These are phyloP conservation scores for Tachina lurida DNA, from an alignment of 2,888 invertebrate genomes.

Conservation along the genomic window DNA sequence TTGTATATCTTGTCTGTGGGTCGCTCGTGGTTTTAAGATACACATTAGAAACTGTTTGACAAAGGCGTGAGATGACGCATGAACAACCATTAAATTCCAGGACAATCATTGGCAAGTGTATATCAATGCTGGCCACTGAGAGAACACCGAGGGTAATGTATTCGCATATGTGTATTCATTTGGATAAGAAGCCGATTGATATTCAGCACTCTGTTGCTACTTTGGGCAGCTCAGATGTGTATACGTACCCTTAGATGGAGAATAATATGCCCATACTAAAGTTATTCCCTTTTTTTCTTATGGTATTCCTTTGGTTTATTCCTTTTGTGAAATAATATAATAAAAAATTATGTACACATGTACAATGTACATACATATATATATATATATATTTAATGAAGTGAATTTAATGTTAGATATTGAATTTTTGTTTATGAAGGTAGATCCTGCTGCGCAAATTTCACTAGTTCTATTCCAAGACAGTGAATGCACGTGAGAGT, in stretches of 20 bases:
- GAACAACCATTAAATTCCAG: background rate
- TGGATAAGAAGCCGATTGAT: too few relatives aligned
- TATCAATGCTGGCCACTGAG: too few relatives aligned
- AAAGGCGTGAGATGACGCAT: background rate
- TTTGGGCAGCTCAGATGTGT: too few relatives aligned
- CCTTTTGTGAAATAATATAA: background rate
- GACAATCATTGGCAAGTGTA: background rate
- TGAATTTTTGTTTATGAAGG: constrained; percentile 38
- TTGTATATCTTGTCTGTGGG: constrained; percentile 50
- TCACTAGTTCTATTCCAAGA: constrained; percentile 19
- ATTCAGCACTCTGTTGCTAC: too few relatives aligned
- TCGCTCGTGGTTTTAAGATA: constrained; percentile 56
- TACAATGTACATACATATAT: too few relatives aligned
- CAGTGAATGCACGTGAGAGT: background rate
- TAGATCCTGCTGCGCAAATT: constrained; percentile 51
- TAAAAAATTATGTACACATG: background rate
- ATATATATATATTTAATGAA: constrained; percentile 40
- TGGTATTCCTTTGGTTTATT: constrained; percentile 20
- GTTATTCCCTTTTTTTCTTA: constrained; percentile 9
- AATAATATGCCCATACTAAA: background rate
- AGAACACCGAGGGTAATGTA: too few relatives aligned
- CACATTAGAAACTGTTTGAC: background rate
- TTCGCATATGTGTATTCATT: too few relatives aligned
- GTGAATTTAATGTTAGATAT: constrained; percentile 54
- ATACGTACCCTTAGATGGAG: background rate